Evolutionary conservation across 2,888 invertebrate genomes (phyloP), one percentile per base, ranked within the genome.

Genomic region (Stegophylla sp.): DNA sequence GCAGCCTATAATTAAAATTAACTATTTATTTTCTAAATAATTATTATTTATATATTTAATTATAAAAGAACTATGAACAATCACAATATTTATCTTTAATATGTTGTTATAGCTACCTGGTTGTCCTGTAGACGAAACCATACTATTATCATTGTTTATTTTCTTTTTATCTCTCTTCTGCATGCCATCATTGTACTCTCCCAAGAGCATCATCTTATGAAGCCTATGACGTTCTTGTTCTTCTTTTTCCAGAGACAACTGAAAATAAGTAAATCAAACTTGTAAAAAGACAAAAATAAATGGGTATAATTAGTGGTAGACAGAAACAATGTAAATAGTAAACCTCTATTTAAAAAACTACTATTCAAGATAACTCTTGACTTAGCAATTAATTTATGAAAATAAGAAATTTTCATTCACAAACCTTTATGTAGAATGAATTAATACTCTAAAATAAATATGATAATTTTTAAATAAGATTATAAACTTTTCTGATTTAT

Each of bases 151-250:
- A 28, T 89, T 88, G 12, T 89, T 88, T 0, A 79, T 69, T 83
- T 89, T 89, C 81, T 88, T 88, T 83, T 89, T 89, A 43, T 91
- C 91, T 84, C 93, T 92, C 56, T 89, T 89, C 85, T 91, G 91
- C 82, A 86, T 83, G 81, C 85, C 83, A 76, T 85, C 85, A 85
- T 92, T 91, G 77, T 92, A 91, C 84, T 93, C 92, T 82, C 92
- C 91, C 88, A 96, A 91, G 75, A 98, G n/a, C n/a, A n/a, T 91
- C 93, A 98, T 95, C 86, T 96, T 95, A 82, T 96, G 90, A 75
- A 99, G 87, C 86, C 98, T 98, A 83, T 95, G 93, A 82, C 98
- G 89, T 86, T 98, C 98, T 76, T 95, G 95, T 86, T 99, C 98
- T 87, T 99, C 99, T 75, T 95, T 91, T 87, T 98, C 98, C 84